Conservation (phyloP, 2,113 vertebrate genomes). For the Peromyscus leucopus region DNA sequence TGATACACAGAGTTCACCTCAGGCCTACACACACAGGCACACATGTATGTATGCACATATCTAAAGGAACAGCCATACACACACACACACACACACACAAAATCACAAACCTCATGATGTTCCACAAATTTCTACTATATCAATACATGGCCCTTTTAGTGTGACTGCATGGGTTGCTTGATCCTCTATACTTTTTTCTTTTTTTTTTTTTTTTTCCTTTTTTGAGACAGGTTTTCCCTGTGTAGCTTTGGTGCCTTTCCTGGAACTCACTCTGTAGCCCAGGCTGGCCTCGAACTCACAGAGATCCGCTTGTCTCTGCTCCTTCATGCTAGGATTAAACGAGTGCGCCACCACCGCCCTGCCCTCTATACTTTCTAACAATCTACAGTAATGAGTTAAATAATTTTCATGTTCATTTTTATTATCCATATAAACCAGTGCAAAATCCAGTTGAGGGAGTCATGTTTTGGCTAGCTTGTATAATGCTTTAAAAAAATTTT, state of each 20-base stretch:
- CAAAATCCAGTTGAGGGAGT: background rate
- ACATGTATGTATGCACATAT: background rate
- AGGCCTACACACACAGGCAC: background rate
- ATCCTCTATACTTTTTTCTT: background rate
- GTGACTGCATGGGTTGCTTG: background rate
- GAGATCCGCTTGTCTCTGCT: too few relatives aligned
- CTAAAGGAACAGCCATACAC: background rate
- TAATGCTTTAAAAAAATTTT: background rate
- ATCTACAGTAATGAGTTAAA: background rate
- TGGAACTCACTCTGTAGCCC: too few relatives aligned
- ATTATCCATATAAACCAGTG: background rate
- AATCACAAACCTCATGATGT: background rate
- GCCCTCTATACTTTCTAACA: conserved; percentile 13
- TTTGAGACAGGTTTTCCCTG: too few relatives aligned
- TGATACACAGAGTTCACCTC: background rate
- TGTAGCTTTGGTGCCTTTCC: too few relatives aligned
- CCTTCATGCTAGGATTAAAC: too few relatives aligned
- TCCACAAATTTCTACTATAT: conserved; percentile 44
- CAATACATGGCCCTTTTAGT: background rate
- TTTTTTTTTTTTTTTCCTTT: too few relatives aligned
- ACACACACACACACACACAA: background rate
- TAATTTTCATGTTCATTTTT: background rate
- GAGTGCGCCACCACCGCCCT: too few relatives aligned
- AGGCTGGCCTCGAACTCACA: too few relatives aligned
- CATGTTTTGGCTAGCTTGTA: background rate